Conservation (phyloP, 2,888 invertebrate genomes). For the Apoda limacodes region DNA sequence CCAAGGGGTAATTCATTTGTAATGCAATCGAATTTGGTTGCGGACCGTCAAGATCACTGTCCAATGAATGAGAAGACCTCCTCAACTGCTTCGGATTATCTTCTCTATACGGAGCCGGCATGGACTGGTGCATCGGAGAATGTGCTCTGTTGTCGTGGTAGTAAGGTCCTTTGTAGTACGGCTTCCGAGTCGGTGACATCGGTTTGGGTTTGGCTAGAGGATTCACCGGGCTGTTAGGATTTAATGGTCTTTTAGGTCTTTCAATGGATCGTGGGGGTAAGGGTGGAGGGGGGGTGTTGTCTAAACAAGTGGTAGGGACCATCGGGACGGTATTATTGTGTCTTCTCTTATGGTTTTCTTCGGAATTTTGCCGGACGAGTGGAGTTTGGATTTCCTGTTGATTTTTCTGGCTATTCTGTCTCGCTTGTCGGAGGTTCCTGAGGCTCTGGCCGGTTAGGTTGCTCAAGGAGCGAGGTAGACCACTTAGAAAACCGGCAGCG, state of each 20-base stretch:
- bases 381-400: slow-evolving; percentile 38
- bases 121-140: slow-evolving; percentile 41
- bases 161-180: slow-evolving; percentile 30
- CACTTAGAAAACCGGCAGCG: slow-evolving; percentile 50
- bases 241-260: slow-evolving; percentile 35
- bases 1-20: slow-evolving; percentile 74
- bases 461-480: slow-evolving; percentile 55
- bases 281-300: slow-evolving; percentile 49
- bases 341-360: slow-evolving; percentile 32
- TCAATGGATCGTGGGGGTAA: slow-evolving; percentile 45
- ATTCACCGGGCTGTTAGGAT: slow-evolving; percentile 27
- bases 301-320: slow-evolving; percentile 54
- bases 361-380: slow-evolving; percentile 39
- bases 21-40: slow-evolving; percentile 72
- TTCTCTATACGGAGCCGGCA: slow-evolving; percentile 36
- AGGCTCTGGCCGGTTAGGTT: slow-evolving; percentile 60
- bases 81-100: slow-evolving; percentile 31
- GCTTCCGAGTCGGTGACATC: slow-evolving; percentile 24
- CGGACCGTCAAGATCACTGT: slow-evolving; percentile 50
- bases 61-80: slow-evolving; percentile 50
- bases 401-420: slow-evolving; percentile 29
- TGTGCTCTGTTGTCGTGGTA: slow-evolving; percentile 22
- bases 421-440: slow-evolving; percentile 40
- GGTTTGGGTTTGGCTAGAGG: slow-evolving; percentile 35
- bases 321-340: slow-evolving; percentile 50